Conservation (phyloP, 2,888 invertebrate genomes). For the Ichneumoninae sp. region DNA sequence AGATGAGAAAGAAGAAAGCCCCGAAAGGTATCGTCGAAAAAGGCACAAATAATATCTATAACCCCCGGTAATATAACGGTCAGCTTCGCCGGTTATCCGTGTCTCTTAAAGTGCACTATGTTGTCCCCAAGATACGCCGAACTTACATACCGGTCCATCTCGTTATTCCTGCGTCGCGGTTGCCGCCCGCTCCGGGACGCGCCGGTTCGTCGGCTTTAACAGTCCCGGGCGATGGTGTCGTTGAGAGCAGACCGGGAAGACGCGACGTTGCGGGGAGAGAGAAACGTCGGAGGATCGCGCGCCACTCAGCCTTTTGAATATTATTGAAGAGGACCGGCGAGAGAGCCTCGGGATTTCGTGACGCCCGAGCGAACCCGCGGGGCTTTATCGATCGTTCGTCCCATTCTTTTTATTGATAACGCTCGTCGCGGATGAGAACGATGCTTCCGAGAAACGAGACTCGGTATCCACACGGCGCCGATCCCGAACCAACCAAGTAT, state of each 20-base stretch:
- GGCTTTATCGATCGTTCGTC: slow-evolving; percentile 14
- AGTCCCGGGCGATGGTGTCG: slow-evolving; percentile 9
- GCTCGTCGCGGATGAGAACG: slow-evolving; percentile 22
- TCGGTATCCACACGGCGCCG: neutral
- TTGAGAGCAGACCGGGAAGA: slow-evolving; percentile 24
- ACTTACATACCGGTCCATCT: slow-evolving; percentile 70
- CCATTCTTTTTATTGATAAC: slow-evolving; percentile 38
- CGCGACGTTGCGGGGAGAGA: neutral
- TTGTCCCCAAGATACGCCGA: slow-evolving; percentile 79
- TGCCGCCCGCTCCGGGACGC: neutral
- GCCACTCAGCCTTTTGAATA: slow-evolving; percentile 52
- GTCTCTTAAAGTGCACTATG: slow-evolving; percentile 82
- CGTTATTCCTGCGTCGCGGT: slow-evolving; percentile 56
- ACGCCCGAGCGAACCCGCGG: slow-evolving; percentile 22
- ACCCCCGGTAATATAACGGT: slow-evolving; percentile 81
- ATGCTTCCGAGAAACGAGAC: slow-evolving; percentile 36
- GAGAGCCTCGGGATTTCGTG: slow-evolving; percentile 12
- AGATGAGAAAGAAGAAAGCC: slow-evolving; percentile 40
- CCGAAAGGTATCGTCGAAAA: slow-evolving; percentile 53
- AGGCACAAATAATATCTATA: slow-evolving; percentile 82
- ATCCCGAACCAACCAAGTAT: neutral
- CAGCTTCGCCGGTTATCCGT: slow-evolving; percentile 79
- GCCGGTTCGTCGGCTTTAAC: slow-evolving; percentile 63
- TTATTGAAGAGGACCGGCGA: slow-evolving; percentile 36
- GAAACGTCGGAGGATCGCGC: neutral